Evolutionary conservation across 1,140 invertebrate genomes (phyloP).

Genomic region (Geopemphigus sp.): DNA sequence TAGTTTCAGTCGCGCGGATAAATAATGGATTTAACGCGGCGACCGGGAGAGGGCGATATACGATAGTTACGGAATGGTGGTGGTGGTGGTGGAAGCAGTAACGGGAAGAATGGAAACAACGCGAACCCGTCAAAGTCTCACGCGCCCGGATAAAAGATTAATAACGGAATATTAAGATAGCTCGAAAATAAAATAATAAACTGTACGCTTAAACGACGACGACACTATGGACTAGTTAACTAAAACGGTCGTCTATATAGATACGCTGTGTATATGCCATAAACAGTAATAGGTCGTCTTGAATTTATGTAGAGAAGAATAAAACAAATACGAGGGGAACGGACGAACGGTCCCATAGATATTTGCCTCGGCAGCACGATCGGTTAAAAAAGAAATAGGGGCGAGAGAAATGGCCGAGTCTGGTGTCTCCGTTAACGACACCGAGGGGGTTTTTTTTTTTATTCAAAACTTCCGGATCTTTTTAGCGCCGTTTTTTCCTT

Average conservation of each 20-base stretch:
- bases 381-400: not conserved
- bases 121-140: not conserved
- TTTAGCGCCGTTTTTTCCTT: conserved; percentile 1
- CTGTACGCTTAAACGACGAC: not conserved
- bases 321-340: conserved; percentile 15
- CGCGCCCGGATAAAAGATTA: conserved; percentile 17
- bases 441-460: not conserved
- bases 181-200: not conserved
- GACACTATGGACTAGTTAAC: conserved; percentile 9
- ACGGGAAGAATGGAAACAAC: no score
- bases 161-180: conserved; percentile 34
- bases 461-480: not conserved
- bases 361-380: conserved; percentile 37
- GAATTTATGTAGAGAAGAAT: not conserved
- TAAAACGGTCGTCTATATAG: conserved; percentile 10
- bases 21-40: conserved; percentile 2
- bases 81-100: no score
- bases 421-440: conserved; percentile 21
- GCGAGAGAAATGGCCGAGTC: not conserved
- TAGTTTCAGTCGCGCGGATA: not conserved
- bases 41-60: not conserved
- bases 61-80: no score
- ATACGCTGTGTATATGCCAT: not conserved
- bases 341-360: conserved; percentile 9
- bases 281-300: no score